phyloP scores from a whole-genome alignment of 1,140 invertebrate species.

The Aphaenogaster rudis region DNA sequence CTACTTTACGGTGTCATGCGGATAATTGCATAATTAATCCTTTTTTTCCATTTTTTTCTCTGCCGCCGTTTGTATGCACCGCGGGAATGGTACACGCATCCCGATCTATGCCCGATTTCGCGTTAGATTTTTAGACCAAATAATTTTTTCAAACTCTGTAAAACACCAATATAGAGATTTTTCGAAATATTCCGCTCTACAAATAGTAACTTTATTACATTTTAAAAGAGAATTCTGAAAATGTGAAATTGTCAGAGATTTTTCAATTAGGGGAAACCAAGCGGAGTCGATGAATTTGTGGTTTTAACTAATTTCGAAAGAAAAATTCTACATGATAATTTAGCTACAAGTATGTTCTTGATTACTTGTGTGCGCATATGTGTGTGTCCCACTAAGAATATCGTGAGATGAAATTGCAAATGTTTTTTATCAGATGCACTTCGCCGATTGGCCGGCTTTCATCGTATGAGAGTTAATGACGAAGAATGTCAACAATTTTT shows the following conservation, averaged over 20 bases:
- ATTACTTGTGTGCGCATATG: neutral
- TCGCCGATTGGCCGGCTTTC: slow-evolving; percentile 15
- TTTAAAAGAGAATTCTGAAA: neutral
- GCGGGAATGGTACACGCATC: neutral
- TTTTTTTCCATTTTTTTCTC: neutral
- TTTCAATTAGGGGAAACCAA: neutral
- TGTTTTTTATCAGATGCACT: slow-evolving; percentile 47
- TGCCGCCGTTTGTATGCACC: neutral
- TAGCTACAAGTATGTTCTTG: neutral
- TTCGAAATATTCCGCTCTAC: neutral
- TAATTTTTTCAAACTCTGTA: neutral
- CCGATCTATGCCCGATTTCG: neutral
- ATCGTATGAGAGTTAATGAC: slow-evolving; percentile 25
- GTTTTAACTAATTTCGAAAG: neutral
- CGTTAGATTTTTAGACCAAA: neutral
- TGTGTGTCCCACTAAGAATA: neutral
- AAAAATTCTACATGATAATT: slow-evolving; percentile 10
- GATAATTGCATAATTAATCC: slow-evolving; percentile 58
- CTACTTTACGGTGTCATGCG: slow-evolving; percentile 57
- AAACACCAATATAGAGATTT: neutral
- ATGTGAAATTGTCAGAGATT: neutral
- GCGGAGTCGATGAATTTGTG: neutral
- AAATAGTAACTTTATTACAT: neutral
- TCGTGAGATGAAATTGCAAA: slow-evolving; percentile 23
- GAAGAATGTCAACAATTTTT: slow-evolving; percentile 41